A percentile compares a stretch with the other conserved stretches of the same genome.
phyloP scores from a whole-genome alignment of 2,113 vertebrate species.

The Epinephelus fuscoguttatus region DNA sequence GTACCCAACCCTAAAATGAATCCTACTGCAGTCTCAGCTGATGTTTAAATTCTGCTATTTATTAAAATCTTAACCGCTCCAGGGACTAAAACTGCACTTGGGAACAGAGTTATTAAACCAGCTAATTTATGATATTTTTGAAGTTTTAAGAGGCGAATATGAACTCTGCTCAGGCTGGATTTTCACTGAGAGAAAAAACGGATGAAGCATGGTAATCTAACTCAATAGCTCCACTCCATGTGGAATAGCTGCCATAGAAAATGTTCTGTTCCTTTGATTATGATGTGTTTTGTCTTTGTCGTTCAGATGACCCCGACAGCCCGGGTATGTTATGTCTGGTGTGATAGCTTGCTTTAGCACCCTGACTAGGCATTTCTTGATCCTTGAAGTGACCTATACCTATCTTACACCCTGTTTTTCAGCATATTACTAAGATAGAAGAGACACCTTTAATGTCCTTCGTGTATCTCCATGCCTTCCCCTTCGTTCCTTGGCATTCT shows the following conservation, averaged over 20 bases:
- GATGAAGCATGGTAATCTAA: conserved; percentile 54
- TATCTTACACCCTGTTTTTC: conserved; percentile 51
- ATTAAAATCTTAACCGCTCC: background rate
- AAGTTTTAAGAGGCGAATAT: background rate
- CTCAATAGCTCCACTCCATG: conserved; percentile 72
- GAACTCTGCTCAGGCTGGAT: conserved; percentile 56
- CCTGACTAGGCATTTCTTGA: conserved; percentile 45
- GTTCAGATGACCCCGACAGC: conserved; percentile 83
- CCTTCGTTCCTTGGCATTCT: conserved; percentile 45
- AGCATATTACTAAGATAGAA: conserved; percentile 58
- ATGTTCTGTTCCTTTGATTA: conserved; percentile 69
- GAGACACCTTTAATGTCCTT: conserved; percentile 22
- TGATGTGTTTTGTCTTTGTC: conserved; percentile 81
- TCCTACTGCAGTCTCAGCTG: background rate
- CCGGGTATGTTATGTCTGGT: conserved; percentile 84
- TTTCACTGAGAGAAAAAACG: conserved; percentile 65
- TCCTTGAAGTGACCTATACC: conserved; percentile 51
- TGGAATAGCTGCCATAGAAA: conserved; percentile 80
- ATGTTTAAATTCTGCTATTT: background rate
- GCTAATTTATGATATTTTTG: background rate
- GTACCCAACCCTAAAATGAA: background rate
- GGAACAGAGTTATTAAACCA: background rate
- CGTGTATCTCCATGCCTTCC: conserved; percentile 23
- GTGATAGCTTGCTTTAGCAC: conserved; percentile 73
- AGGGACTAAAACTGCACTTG: background rate